phyloP scores from a whole-genome alignment of 35 echinoderm and acorn worm species.

The Anneissia japonica region DNA sequence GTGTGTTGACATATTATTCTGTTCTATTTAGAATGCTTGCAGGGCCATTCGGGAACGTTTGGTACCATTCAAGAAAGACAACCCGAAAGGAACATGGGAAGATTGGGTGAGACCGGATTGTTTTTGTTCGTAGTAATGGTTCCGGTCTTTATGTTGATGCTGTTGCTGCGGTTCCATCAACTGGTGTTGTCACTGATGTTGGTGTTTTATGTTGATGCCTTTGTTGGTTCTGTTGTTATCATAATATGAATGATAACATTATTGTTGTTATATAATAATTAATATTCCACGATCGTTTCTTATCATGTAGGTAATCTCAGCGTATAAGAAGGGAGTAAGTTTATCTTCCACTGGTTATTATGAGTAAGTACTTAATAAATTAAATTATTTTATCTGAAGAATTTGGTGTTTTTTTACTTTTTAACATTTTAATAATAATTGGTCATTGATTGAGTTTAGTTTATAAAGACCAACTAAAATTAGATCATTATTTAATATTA shows the following conservation, averaged over 20 bases:
- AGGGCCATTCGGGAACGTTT: conserved; percentile 48
- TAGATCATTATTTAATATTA: too few species aligned
- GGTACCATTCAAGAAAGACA: conserved; percentile 52
- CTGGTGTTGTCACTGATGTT: background rate
- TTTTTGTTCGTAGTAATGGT: background rate
- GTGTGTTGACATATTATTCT: background rate
- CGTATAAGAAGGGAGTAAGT: conserved; percentile 44
- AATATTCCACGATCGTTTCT: background rate
- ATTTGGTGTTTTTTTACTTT: too few species aligned
- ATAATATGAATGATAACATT: background rate
- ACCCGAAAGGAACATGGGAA: conserved; percentile 82
- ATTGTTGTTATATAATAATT: background rate
- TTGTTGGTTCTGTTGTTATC: background rate
- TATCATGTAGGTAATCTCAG: conserved; percentile 34
- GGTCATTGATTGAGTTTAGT: too few species aligned
- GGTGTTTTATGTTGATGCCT: background rate
- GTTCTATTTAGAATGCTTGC: conserved; percentile 58
- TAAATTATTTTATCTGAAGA: too few species aligned
- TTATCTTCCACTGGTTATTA: conserved; percentile 57
- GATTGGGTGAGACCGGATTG: conserved; percentile 54
- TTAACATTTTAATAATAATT: too few species aligned
- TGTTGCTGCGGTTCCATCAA: background rate
- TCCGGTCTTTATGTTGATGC: background rate
- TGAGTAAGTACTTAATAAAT: too few species aligned
- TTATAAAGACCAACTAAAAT: too few species aligned